A percentile compares a stretch with the other conserved stretches of the same genome.
phyloP scores from a whole-genome alignment of 2,888 invertebrate species.

The Magallana nippona region DNA sequence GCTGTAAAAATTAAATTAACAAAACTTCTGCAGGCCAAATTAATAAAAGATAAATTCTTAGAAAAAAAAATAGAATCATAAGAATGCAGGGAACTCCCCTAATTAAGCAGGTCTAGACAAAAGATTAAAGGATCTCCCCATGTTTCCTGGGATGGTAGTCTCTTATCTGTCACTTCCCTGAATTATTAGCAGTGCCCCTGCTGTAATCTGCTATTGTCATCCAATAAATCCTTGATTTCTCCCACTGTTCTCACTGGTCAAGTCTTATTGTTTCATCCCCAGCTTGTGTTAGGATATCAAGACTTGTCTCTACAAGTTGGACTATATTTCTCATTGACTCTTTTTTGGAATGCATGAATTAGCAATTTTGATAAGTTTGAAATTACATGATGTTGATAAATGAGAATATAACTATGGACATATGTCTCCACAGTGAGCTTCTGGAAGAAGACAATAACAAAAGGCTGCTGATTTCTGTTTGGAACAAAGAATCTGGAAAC shows the following conservation, averaged over 20 bases:
- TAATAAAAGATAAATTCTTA: not conserved
- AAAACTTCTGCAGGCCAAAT: not conserved
- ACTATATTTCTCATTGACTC: not conserved
- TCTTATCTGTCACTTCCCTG: conserved; percentile 10
- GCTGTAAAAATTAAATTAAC: not conserved
- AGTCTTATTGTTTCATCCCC: not conserved
- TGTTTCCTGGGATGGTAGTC: conserved; percentile 1
- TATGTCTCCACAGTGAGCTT: conserved; percentile 71
- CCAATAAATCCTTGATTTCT: not conserved
- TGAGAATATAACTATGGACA: not conserved
- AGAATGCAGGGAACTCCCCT: not conserved
- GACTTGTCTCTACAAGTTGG: conserved; percentile 1
- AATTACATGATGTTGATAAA: not conserved
- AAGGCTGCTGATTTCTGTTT: conserved; percentile 74
- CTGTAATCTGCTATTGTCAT: conserved; percentile 2
- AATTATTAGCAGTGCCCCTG: conserved; percentile 3
- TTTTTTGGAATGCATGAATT: not conserved
- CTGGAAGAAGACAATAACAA: conserved; percentile 74
- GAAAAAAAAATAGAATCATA: not conserved
- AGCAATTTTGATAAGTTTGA: not conserved
- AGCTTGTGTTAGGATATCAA: not conserved
- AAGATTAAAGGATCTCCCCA: not conserved
- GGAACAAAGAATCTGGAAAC: conserved; percentile 71
- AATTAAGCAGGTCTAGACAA: conserved; percentile 14
- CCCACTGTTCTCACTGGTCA: not conserved